Evolutionary conservation across 2,888 invertebrate genomes (phyloP).

Genomic region (Oscheius sp.): DNA sequence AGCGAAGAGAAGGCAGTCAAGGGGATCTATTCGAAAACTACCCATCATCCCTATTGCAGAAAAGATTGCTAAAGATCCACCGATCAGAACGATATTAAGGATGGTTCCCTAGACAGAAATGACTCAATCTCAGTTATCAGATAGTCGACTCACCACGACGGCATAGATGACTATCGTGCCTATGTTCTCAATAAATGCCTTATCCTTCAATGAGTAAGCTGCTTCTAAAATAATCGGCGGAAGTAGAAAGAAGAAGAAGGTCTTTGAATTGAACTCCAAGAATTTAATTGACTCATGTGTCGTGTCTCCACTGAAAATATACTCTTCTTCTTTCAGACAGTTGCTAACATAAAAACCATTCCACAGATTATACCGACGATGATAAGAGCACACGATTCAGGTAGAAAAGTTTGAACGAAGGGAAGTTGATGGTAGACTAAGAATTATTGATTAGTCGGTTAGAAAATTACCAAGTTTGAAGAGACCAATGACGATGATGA

Average conservation of each 20-base stretch:
- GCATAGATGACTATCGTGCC: slow-evolving; percentile 75
- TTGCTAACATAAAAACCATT: slow-evolving; percentile 72
- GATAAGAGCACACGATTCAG: slow-evolving; percentile 73
- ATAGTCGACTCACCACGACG: slow-evolving; percentile 73
- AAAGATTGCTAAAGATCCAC: slow-evolving; percentile 50
- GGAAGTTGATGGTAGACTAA: slow-evolving; percentile 61
- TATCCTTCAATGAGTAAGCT: slow-evolving; percentile 75
- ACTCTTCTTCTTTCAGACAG: neutral
- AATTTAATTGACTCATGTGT: slow-evolving; percentile 59
- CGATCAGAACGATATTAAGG: slow-evolving; percentile 69
- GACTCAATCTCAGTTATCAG: neutral
- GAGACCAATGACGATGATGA: slow-evolving; percentile 74
- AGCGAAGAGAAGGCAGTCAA: slow-evolving; percentile 73
- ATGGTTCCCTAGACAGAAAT: slow-evolving; percentile 65
- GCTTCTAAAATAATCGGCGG: slow-evolving; percentile 75
- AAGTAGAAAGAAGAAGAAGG: slow-evolving; percentile 74
- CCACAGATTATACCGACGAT: slow-evolving; percentile 73
- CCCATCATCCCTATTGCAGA: slow-evolving; percentile 64
- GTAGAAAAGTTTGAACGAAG: slow-evolving; percentile 52
- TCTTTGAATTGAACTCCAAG: slow-evolving; percentile 71
- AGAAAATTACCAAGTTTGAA: slow-evolving; percentile 73
- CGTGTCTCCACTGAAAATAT: slow-evolving; percentile 43
- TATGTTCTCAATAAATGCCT: slow-evolving; percentile 74
- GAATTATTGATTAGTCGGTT: neutral
- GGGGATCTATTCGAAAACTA: slow-evolving; percentile 42